Evolutionary conservation across 2,888 invertebrate genomes (phyloP), one percentile per base, ranked within the genome.

Genomic region (Prenolepis imparis): DNA sequence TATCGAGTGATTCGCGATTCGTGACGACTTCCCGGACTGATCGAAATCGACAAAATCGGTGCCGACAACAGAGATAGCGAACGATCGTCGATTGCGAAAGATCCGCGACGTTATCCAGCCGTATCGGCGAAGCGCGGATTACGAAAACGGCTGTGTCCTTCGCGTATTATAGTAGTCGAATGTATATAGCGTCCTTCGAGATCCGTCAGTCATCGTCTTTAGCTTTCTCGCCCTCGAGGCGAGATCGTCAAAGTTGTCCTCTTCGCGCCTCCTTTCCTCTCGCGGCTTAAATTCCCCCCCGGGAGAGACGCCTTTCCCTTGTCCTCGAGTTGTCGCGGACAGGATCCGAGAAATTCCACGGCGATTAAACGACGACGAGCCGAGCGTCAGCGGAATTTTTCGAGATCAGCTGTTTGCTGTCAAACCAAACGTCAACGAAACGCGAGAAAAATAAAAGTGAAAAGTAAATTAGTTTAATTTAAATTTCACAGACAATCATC

Each of bases 181-280:
- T 11, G 59, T 24, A 32, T 52, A 48, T 48, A 1, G 63, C 21
- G 77, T 78, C 68, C 78, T 70, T 80, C 78, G 78, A 44, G 5
- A 12, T 8, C 8, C n/a, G 28, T 66, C 64, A 28, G 8, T 44
- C 64, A 32, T 21, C 64, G 44, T 21, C 44, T 52, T 44, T 41
- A 24, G 55, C 81, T 82, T 75, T 82, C 81, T 82, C 63, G 81
- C 81, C 73, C 73, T 82, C 81, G 63, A 68, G 81, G 68, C 63
- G 41, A 66, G n/a, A 63, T 63, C 52, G 75, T 9, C 63, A 15
- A n/a, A 82, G 63, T 21, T 39, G 21, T 70, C 63, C 28, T 41
- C n/a, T 44, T 21, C 41, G 24, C 39, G 24, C 24, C 39, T 77
- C 28, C 77, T 28, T 36, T 68, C 32, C 41, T 68, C 57, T 32